phyloP scores from a whole-genome alignment of 1,140 invertebrate genomes.

The Pollicipes pollicipes region DNA sequence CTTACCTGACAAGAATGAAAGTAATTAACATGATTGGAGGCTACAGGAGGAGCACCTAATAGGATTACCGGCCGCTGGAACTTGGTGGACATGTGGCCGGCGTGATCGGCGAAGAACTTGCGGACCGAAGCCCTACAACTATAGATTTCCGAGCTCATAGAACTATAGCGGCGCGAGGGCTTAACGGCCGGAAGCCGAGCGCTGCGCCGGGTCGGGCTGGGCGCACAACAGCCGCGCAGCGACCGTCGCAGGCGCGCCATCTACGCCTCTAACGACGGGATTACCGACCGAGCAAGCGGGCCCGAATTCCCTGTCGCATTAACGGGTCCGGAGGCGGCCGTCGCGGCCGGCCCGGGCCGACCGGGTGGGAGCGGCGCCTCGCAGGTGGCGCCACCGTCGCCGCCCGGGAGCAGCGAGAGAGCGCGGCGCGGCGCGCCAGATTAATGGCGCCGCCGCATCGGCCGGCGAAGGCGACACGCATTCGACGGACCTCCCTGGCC shows the following conservation, averaged over 20 bases:
- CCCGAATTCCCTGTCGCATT: not conserved
- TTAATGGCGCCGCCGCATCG: not conserved
- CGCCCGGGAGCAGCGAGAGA: too few relatives aligned
- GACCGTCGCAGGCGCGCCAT: too few relatives aligned
- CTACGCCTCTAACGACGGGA: not conserved
- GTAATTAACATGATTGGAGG: conserved; percentile 2
- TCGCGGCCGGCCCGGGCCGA: too few relatives aligned
- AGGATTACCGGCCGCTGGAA: not conserved
- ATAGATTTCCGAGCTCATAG: not conserved
- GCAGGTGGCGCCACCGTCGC: too few relatives aligned
- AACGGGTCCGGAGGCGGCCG: not conserved
- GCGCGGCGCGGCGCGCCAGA: not conserved
- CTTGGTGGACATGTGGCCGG: not conserved
- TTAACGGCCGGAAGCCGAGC: not conserved
- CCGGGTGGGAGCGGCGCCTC: not conserved
- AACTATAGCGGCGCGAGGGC: not conserved
- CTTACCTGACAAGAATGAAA: not conserved
- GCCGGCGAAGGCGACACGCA: not conserved
- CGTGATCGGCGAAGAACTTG: not conserved
- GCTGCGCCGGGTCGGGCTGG: too few relatives aligned
- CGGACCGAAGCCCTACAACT: not conserved
- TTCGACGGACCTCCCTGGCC: not conserved
- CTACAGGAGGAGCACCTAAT: not conserved
- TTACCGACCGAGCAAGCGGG: not conserved
- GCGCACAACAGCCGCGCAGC: not conserved